Conservation (phyloP, 2,113 vertebrate genomes). For the Chaenocephalus aceratus region DNA sequence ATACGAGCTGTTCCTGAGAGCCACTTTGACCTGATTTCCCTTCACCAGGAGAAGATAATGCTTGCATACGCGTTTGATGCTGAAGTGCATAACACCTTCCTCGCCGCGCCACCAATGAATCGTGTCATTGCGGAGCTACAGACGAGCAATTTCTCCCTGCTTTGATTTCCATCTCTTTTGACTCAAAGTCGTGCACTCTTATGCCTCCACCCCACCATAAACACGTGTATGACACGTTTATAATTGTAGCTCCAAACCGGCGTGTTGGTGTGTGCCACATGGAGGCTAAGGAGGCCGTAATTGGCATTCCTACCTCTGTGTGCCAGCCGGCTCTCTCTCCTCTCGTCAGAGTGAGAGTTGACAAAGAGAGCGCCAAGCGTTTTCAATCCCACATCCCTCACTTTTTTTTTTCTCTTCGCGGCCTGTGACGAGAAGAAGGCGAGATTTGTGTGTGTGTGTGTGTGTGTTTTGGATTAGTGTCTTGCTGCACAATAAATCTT, state of each 20-base stretch:
- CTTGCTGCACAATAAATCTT: slow-evolving; percentile 87
- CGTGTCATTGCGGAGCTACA: slow-evolving; percentile 56
- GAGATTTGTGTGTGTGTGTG: slow-evolving; percentile 69
- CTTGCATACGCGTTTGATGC: slow-evolving; percentile 59
- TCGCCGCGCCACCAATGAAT: slow-evolving; percentile 62
- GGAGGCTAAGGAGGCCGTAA: slow-evolving; percentile 78
- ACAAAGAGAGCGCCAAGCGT: slow-evolving; percentile 81
- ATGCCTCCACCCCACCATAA: slow-evolving; percentile 69
- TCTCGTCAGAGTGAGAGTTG: slow-evolving; percentile 79
- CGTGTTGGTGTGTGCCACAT: slow-evolving; percentile 75
- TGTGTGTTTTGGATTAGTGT: slow-evolving; percentile 86
- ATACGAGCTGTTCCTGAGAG: slow-evolving; percentile 65
- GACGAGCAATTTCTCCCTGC: slow-evolving; percentile 57
- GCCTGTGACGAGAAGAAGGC: slow-evolving; percentile 83
- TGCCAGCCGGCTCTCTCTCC: slow-evolving; percentile 80
- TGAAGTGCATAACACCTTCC: slow-evolving; percentile 62
- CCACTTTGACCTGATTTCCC: slow-evolving; percentile 74
- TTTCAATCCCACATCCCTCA: slow-evolving; percentile 81
- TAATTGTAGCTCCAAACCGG: slow-evolving; percentile 77
- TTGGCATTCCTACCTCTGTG: slow-evolving; percentile 82
- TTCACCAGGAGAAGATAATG: slow-evolving; percentile 61
- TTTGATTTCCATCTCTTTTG: slow-evolving; percentile 63
- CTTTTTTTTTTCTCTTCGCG: slow-evolving; percentile 71
- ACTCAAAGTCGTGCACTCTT: slow-evolving; percentile 61
- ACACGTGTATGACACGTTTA: slow-evolving; percentile 80